phyloP scores from a whole-genome alignment of 2,113 vertebrate genomes.

The Ploceus nigricollis region DNA sequence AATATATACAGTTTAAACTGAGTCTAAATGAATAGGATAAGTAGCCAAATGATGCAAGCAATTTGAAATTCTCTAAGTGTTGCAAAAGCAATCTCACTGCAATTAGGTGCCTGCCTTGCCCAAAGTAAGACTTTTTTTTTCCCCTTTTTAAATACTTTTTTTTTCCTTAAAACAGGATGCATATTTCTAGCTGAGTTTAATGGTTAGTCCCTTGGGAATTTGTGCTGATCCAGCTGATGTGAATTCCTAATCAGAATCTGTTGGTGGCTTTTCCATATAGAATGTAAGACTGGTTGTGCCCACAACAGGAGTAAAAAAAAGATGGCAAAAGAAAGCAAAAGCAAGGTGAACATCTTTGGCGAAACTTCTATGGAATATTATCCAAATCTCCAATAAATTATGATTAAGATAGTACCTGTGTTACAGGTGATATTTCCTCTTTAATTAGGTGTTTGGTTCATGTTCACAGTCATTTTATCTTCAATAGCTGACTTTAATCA shows the following conservation, averaged over 20 bases:
- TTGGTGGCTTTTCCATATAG: background rate
- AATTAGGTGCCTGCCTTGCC: background rate
- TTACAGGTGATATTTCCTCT: background rate
- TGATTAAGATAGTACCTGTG: background rate
- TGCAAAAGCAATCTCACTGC: background rate
- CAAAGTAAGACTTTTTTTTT: background rate
- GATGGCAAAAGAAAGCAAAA: background rate
- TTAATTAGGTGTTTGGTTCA: background rate
- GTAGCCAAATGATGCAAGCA: background rate
- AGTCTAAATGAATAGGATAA: background rate
- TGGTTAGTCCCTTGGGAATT: background rate
- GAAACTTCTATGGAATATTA: background rate
- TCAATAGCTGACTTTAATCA: background rate
- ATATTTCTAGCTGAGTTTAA: background rate
- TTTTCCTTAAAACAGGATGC: background rate
- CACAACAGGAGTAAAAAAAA: background rate
- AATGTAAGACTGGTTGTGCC: background rate
- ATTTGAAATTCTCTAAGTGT: background rate
- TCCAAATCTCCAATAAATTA: background rate
- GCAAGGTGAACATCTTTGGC: background rate
- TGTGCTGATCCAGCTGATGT: background rate
- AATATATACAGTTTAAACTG: background rate
- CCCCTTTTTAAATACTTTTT: background rate
- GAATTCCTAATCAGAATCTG: background rate
- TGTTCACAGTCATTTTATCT: background rate